Conservation (phyloP, 53 echinoderm and acorn worm genomes). For the Patiria pectinifera region DNA sequence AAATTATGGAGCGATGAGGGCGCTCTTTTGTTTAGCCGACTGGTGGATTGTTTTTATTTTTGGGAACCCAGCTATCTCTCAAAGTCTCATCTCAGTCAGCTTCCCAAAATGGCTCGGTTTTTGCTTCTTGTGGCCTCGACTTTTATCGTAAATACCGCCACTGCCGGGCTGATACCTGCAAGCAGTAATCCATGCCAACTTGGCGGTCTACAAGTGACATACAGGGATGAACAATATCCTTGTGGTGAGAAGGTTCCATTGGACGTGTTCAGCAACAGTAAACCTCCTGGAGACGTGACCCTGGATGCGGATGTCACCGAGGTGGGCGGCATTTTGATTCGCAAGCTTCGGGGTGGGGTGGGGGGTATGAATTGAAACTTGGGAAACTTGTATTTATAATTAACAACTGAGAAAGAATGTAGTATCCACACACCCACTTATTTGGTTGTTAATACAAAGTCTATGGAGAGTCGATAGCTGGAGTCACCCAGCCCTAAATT, state of each 20-base stretch:
- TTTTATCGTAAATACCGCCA: constrained; percentile 6
- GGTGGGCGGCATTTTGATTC: background rate
- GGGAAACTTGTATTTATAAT: background rate
- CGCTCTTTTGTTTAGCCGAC: no score
- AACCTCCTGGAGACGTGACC: background rate
- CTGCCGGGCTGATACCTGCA: background rate
- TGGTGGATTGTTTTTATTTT: no score
- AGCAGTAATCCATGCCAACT: background rate
- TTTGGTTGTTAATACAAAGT: no score
- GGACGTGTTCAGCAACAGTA: background rate
- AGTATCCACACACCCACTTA: no score
- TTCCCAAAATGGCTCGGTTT: background rate
- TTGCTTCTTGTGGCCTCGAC: background rate
- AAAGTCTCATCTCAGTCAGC: no score
- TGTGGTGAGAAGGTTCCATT: background rate
- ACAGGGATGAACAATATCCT: background rate
- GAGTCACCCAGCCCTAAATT: no score
- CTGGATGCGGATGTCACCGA: background rate
- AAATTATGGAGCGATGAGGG: no score
- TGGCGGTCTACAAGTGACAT: background rate
- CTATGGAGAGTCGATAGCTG: no score
- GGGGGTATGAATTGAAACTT: background rate
- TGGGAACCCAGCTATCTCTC: no score
- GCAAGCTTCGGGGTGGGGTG: background rate
- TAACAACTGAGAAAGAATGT: no score